Evolutionary conservation across 1,140 invertebrate species (phyloP).

Genomic region (Pararge aegeria): DNA sequence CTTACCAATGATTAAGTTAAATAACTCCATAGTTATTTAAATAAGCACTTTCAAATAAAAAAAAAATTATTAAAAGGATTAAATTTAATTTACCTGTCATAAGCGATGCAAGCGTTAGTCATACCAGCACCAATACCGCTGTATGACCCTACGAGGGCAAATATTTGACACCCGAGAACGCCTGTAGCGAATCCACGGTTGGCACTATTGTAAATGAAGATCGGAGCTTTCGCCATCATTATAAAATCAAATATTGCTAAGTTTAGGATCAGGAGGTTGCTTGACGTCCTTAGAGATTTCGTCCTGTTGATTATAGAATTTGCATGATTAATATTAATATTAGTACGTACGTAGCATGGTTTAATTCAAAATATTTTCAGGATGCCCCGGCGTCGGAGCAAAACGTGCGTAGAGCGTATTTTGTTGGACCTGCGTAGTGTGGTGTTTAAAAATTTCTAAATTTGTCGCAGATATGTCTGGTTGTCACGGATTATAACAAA

Average conservation of each 20-base stretch:
- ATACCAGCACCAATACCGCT: conserved; percentile 89
- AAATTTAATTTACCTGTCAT: conserved; percentile 82
- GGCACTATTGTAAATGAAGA: conserved; percentile 93
- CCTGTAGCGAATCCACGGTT: conserved; percentile 88
- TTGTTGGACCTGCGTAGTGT: too few relatives aligned
- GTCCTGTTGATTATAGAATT: conserved; percentile 81
- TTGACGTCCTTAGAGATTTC: conserved; percentile 91
- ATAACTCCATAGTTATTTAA: too few relatives aligned
- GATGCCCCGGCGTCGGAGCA: too few relatives aligned
- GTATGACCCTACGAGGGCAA: conserved; percentile 87
- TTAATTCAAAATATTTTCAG: not conserved
- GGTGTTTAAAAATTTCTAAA: too few relatives aligned
- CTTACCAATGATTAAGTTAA: too few relatives aligned
- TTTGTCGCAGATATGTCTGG: too few relatives aligned
- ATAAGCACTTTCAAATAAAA: too few relatives aligned
- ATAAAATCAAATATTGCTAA: conserved; percentile 92
- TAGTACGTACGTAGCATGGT: too few relatives aligned
- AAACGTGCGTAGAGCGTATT: too few relatives aligned
- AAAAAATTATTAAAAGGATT: not conserved
- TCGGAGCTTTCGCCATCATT: conserved; percentile 93
- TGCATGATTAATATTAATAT: not conserved
- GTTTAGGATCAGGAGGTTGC: conserved; percentile 94
- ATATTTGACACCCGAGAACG: conserved; percentile 87
- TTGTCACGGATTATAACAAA: too few relatives aligned
- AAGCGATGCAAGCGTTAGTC: conserved; percentile 89